Base-by-base conservation (phyloP, 2,888 invertebrate species). In the Cactoblastis cactorum region DNA sequence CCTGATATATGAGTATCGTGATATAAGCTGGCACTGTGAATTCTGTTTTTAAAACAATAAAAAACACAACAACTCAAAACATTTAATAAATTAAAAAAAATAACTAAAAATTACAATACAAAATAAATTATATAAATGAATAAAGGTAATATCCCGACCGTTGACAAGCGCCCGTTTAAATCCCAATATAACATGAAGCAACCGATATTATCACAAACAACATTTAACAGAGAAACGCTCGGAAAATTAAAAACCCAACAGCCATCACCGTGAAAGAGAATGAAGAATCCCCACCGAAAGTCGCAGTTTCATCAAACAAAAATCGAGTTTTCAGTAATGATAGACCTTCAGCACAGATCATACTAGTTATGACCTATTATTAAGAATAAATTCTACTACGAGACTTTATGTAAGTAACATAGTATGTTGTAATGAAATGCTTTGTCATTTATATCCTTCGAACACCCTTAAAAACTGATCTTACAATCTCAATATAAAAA, bases 291-390 rank as follows among this genome's bases (percentile, higher is more conserved):
- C 80, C 74, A 80, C 79, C 81, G 65, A 74, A 73, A 75, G 69
- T 73, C 71, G 74, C 67, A 58, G 59, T 65, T 76, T 80, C 83
- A 80, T 82, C 83, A 83, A 86, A 87, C 82, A 84, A 82, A 77
- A 28, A 28, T 28, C 28, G 5, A 9, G 8, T 28, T 28, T 4
- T 28, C n/a, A n/a, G n/a, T n/a, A n/a, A n/a, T n/a, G n/a, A n/a
- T n/a, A n/a, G n/a, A n/a, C n/a, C n/a, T n/a, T n/a, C n/a, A n/a
- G n/a, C n/a, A n/a, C n/a, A n/a, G n/a, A n/a, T n/a, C n/a, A n/a
- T n/a, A n/a, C n/a, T n/a, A n/a, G n/a, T n/a, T n/a, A n/a, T n/a
- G n/a, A n/a, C n/a, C n/a, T n/a, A n/a, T n/a, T n/a, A n/a, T n/a
- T n/a, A n/a, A n/a, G n/a, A n/a, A n/a, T n/a, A n/a, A n/a, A n/a